Evolutionary conservation across 2,888 invertebrate species (phyloP).

Genomic region (Drosophila nigricruria): DNA sequence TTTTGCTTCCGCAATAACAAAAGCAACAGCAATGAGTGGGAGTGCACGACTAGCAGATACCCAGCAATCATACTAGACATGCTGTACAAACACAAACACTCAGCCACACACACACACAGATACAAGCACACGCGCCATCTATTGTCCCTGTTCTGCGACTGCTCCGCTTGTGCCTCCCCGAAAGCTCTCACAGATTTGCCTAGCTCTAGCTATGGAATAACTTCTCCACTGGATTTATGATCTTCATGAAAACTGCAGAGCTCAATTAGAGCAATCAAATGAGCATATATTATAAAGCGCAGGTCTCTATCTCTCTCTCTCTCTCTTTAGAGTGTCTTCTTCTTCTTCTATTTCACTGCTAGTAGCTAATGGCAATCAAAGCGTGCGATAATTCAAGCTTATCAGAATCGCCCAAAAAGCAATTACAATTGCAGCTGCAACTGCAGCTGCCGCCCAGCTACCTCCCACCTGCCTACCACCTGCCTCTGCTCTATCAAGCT

Average conservation of each 20-base stretch:
- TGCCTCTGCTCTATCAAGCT: not conserved
- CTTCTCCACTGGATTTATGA: not conserved
- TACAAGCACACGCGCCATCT: not conserved
- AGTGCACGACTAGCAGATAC: not conserved
- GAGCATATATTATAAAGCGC: not conserved
- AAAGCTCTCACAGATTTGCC: not conserved
- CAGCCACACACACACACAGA: not conserved
- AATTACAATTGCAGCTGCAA: not conserved
- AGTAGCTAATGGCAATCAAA: not conserved
- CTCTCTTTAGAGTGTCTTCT: not conserved
- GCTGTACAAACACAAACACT: not conserved
- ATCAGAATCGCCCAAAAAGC: not conserved
- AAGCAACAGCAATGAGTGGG: constrained; percentile 21
- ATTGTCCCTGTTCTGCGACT: not conserved
- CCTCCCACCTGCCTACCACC: not conserved
- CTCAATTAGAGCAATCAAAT: not conserved
- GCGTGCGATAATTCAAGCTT: not conserved
- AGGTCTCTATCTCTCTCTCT: not conserved
- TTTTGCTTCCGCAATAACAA: constrained; percentile 62
- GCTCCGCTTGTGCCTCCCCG: not conserved
- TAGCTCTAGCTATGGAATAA: not conserved
- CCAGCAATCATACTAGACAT: not conserved
- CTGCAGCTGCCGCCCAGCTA: not conserved
- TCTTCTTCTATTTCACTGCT: not conserved
- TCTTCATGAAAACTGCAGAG: not conserved